These are phyloP conservation scores for Globia sparganii DNA, from an alignment of 2,888 invertebrate species.

Conservation along the genomic window DNA sequence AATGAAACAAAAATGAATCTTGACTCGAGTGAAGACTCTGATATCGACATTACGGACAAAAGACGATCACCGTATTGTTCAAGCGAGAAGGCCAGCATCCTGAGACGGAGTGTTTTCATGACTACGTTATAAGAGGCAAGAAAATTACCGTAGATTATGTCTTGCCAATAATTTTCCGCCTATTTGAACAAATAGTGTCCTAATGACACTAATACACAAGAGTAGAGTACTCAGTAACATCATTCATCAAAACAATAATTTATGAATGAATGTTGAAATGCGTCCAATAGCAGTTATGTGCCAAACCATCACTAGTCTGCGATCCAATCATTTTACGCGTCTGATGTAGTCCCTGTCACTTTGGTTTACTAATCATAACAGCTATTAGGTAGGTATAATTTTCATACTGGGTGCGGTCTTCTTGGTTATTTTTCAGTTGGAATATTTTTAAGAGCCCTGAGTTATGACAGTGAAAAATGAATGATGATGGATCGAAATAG, in stretches of 20 bases:
- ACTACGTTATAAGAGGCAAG: background rate
- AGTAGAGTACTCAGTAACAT: constrained; percentile 23
- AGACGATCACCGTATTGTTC: background rate
- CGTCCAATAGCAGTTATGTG: constrained; percentile 46
- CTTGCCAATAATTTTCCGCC: constrained; percentile 1
- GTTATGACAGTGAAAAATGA: background rate
- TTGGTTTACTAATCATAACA: background rate
- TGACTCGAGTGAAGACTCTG: background rate
- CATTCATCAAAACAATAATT: constrained; percentile 50
- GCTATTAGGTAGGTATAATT: background rate
- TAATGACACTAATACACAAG: constrained; percentile 23
- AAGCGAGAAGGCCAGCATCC: background rate
- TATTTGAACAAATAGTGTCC: constrained; percentile 21
- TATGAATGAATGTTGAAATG: constrained; percentile 50
- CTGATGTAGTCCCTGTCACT: constrained; percentile 15
- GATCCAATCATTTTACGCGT: constrained; percentile 20
- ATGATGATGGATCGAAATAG: background rate
- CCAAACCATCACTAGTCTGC: constrained; percentile 35
- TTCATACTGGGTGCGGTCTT: background rate
- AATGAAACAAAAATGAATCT: background rate
- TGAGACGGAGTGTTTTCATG: background rate
- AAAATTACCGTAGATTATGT: background rate
- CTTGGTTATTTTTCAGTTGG: no score
- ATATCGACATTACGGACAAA: background rate
- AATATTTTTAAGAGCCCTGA: background rate